Base-by-base conservation (phyloP, 1,140 invertebrate species). In the Rhizoglyphus robini region DNA sequence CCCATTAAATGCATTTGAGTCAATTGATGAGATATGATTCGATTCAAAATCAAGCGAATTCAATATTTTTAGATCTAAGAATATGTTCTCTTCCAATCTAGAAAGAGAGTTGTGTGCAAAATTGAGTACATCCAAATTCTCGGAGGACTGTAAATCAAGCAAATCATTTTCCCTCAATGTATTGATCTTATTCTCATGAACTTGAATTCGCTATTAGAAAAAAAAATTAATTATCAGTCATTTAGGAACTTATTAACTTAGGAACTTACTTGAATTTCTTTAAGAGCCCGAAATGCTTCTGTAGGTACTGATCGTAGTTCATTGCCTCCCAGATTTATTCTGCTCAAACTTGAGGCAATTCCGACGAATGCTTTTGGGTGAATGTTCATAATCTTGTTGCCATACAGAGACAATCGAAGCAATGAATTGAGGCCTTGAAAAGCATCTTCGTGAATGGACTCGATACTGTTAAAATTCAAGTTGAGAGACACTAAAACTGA, bases 291-390 rank as follows among this genome's bases (percentile, higher is more conserved):
- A 2, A 73, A 64, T 32, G 66, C 30, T 11, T 65, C 30, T 3
- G 68, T 66, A 5, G 72, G 71, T 11, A 73, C 54, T 0, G 59
- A 36, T 3, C 49, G 20, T 31, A 73, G 65, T n/a, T 36, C 36
- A 57, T 73, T 73, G 27, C 68, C 67, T 2, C 71, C 72, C 3
- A 73, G 58, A 58, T 73, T 72, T 3, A 73, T 36, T 38, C 66
- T 65, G 1, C 71, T 72, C 1, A 73, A 65, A 46, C 69, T 73
- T 2, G 61, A 67, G n/a, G 68, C 70, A 13, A 68, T 65, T 1
- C 71, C 71, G 18, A 57, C 30, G 36, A 73, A 71, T 23, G 72
- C 71, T 1, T 58, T 30, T 20, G 49, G 38, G 63, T 72, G 68
- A n/a, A 73, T 66, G 4, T 57, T 51, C n/a, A 68, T 69, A 20